Percentiles rank a stretch among this genome's conserved stretches.
Conservation (phyloP, 2,888 invertebrate genomes). For the Parnassius smintheus region DNA sequence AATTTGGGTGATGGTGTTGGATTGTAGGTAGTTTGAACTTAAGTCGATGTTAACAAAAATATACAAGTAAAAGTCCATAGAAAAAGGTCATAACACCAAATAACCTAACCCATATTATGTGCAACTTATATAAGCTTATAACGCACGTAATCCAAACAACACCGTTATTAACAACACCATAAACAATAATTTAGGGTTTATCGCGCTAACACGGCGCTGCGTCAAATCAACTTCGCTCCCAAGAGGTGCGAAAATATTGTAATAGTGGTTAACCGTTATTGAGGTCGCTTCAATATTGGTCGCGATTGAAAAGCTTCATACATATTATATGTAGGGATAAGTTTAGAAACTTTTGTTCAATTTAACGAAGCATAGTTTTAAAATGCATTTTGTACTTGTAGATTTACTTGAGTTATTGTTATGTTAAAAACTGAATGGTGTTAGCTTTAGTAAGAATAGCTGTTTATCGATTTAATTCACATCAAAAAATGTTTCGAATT, state of each 20-base stretch:
- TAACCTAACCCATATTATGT: slow-evolving; percentile 53
- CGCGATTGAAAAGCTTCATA: not conserved
- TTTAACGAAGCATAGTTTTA: too few relatives aligned
- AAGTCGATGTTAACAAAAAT: not conserved
- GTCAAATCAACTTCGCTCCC: slow-evolving; percentile 59
- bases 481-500: too few relatives aligned
- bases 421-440: too few relatives aligned
- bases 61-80: not conserved
- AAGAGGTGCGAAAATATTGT: slow-evolving; percentile 48
- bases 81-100: slow-evolving; percentile 31
- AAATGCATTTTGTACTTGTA: too few relatives aligned
- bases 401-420: too few relatives aligned
- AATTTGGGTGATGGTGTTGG: too few relatives aligned
- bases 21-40: too few relatives aligned
- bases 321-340: too few relatives aligned
- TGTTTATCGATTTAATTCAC: too few relatives aligned
- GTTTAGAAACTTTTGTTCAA: too few relatives aligned
- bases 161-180: slow-evolving; percentile 44
- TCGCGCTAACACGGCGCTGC: slow-evolving; percentile 48
- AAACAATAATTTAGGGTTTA: slow-evolving; percentile 45
- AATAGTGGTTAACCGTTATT: slow-evolving; percentile 36
- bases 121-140: slow-evolving; percentile 13
- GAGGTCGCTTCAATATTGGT: slow-evolving; percentile 30
- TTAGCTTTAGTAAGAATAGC: too few relatives aligned
- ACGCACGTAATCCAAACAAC: slow-evolving; percentile 24